phyloP scores from a whole-genome alignment of 2,113 vertebrate species.

The Cardinalis cardinalis region DNA sequence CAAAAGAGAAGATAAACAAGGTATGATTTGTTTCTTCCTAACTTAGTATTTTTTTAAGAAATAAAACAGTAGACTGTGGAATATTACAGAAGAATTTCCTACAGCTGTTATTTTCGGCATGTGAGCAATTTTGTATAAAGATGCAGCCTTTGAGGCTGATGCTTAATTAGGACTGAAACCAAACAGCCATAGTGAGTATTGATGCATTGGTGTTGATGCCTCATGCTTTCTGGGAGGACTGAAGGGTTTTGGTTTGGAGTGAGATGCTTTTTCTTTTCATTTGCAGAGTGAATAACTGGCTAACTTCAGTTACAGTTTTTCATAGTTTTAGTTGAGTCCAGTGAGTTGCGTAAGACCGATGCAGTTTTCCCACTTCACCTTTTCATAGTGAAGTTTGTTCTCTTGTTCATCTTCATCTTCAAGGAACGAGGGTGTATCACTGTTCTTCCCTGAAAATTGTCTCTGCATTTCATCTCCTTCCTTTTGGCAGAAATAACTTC shows the following conservation, averaged over 20 bases:
- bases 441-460: not conserved
- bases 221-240: not conserved
- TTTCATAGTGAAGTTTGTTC: not conserved
- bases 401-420: not conserved
- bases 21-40: slow-evolving; percentile 63
- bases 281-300: not conserved
- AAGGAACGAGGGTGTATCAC: not conserved
- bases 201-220: not conserved
- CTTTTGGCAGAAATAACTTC: not conserved
- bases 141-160: not conserved
- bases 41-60: not conserved
- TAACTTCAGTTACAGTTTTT: not conserved
- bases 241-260: not conserved
- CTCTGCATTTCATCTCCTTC: not conserved
- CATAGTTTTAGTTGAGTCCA: not conserved
- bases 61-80: not conserved
- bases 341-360: not conserved
- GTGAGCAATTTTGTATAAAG: not conserved
- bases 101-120: accelerated
- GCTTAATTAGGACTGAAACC: not conserved
- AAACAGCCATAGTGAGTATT: not conserved
- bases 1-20: slow-evolving; percentile 99
- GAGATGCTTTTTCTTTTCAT: not conserved
- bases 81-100: not conserved
- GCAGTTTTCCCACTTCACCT: not conserved